Evolutionary conservation across 2,113 vertebrate genomes (phyloP).

Genomic region (Nyctereutes procyonoides): DNA sequence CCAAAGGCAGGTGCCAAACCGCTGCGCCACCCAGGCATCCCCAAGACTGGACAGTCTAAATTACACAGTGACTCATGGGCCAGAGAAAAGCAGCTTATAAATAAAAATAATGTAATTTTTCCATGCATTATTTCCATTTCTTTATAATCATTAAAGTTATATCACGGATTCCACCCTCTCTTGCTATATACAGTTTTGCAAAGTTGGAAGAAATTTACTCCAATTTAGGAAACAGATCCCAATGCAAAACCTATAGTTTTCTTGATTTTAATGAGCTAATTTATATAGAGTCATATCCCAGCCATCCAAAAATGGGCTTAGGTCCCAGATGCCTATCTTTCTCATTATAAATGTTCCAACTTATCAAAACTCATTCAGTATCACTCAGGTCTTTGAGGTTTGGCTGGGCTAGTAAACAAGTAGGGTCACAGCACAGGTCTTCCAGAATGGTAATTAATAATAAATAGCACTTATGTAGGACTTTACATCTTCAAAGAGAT

Average conservation of each 20-base stretch:
- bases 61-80: not conserved
- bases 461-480: not conserved
- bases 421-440: not conserved
- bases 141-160: not conserved
- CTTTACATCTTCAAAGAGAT: slow-evolving; percentile 51
- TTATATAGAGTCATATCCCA: slow-evolving; percentile 21
- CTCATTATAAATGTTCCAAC: slow-evolving; percentile 30
- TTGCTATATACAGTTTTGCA: not conserved
- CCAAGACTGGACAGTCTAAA: not conserved
- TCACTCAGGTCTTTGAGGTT: not conserved
- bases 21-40: no score
- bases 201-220: slow-evolving; percentile 6
- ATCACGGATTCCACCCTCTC: not conserved
- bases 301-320: not conserved
- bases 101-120: not conserved
- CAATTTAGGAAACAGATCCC: not conserved
- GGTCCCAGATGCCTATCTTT: not conserved
- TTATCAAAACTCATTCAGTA: not conserved
- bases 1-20: no score
- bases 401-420: not conserved
- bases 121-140: not conserved
- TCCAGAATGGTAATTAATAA: slow-evolving; percentile 37
- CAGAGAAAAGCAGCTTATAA: not conserved
- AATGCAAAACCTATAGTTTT: slow-evolving; percentile 30
- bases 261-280: slow-evolving; percentile 46